Evolutionary conservation across 2,797 vertebrate genomes (phyloP), one percentile per base, ranked within the genome.

Genomic region (Helarctos malayanus): DNA sequence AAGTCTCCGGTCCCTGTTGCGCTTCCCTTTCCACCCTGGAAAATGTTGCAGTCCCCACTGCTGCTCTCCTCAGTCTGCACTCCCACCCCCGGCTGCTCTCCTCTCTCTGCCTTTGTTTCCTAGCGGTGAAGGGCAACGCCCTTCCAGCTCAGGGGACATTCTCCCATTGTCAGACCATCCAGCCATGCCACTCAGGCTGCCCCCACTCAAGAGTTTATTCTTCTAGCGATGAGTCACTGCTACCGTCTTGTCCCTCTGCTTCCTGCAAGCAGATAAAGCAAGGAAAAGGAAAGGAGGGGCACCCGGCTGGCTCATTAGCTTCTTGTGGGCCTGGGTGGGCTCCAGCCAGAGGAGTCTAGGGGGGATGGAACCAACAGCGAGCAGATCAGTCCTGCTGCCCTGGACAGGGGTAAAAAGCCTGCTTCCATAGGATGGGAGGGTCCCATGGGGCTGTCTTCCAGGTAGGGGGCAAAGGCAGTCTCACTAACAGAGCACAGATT

Each of bases 161-260:
- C 54, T 80, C 76, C 49, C 87, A 76, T 73, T 91, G 91, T 93
- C 87, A 95, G n/a, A 71, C 65, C 15, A 19, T 18, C 61, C 32
- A 27, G 61, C 35, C 69, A 5, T 23, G 0, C 71, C 2, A 15
- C 49, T 79, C 27, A 12, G 57, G 71, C 89, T 29, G 23, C 29
- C 80, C 29, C n/a, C 18, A 45, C 80, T 89, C 45, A 49, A 52
- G 78, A 32, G 45, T 85, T 49, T 16, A 89, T 95, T 97, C 82
- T 98, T 93, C 91, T 32, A 52, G 15, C 0, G 0, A 4, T 90
- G 93, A 97, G 78, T 97, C 97, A 94, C 59, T 45, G n/a, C 71
- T 79, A 69, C 89, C 89, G 23, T 54, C 82, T 45, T 52, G 57
- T 41, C 80, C 23, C 3, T 1, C 6, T 32, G 73, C 79, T 97